These are phyloP conservation scores for Mus caroli DNA, from an alignment of 2,797 vertebrate genomes.

Conservation along the genomic window DNA sequence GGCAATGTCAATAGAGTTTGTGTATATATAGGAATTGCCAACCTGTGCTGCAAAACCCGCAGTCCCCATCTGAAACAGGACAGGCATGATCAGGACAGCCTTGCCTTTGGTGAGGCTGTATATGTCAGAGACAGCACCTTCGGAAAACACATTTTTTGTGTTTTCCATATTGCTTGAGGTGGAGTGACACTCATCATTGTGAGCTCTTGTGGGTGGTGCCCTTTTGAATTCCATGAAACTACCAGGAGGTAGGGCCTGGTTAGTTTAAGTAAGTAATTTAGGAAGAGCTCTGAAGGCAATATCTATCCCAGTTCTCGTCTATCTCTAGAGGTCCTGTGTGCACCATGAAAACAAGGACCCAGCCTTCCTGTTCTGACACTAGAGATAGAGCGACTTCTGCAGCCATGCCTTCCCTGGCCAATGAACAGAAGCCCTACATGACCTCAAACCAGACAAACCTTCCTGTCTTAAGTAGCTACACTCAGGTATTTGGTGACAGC, in stretches of 20 bases:
- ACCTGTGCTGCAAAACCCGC: not conserved
- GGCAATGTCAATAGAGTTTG: not conserved
- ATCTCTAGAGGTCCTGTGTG: not conserved
- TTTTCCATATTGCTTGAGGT: not conserved
- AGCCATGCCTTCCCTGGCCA: not conserved
- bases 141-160: not conserved
- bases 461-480: no score
- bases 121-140: not conserved
- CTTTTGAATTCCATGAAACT: not conserved
- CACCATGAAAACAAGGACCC: not conserved
- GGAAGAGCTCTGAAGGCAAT: not conserved
- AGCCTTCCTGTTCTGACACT: not conserved
- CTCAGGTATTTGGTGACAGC: not conserved
- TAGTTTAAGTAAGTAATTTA: no score
- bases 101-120: not conserved
- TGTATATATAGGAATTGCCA: not conserved
- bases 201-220: not conserved
- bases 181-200: not conserved
- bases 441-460: not conserved
- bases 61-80: not conserved
- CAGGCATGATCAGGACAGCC: not conserved
- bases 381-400: not conserved
- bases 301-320: not conserved
- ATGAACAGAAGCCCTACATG: no score
- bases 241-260: not conserved